Evolutionary conservation across 2,113 vertebrate species (phyloP), one percentile per base, ranked within the genome.

Genomic region (Callionymus lyra): DNA sequence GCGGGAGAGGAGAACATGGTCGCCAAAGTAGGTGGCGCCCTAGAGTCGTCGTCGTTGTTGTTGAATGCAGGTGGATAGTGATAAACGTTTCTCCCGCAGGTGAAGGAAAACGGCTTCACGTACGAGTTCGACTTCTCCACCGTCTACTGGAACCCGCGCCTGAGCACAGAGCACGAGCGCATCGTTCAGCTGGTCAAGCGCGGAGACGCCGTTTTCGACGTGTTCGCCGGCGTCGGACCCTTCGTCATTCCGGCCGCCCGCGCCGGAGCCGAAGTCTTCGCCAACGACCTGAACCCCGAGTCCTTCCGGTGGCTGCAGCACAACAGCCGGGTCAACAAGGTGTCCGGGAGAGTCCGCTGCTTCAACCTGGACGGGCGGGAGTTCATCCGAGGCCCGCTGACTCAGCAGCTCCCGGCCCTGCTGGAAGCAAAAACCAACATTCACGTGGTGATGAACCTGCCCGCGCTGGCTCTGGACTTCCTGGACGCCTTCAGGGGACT

Each of bases 111-210:
- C 6, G 88, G 88, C 9, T 65, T 85, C 15, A 54, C 42, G 0
- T 99, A 94, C 2, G 92, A 99, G 52, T 87, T 99, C 82, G 95
- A 99, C 77, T 99, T 99, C 16, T 92, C 94, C 12, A 85, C 84
- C 36, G 94, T 99, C 1, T 99, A 97, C 70, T 99, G 95, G 95
- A 99, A 99, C 73, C 84, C 95, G 0, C 89, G 94, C n/a, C 91
- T 99, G 13, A 85, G 82, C 70, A 97, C 94, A 0, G 94, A 98
- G 56, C 95, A 93, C 11, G 44, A 84, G 49, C 89, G 95, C 0
- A 79, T 99, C 0, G 73, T 88, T 38, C 68, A 74, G 47, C 84
- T 91, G 10, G 41, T 93, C n/a, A 72, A 72, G 49, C 72, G 85
- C 0, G 89, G 87, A 0, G 92, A 97, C 39, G 55, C 86, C 0